These are phyloP conservation scores for Lymantria dispar DNA, from an alignment of 2,888 invertebrate species.

Conservation along the genomic window DNA sequence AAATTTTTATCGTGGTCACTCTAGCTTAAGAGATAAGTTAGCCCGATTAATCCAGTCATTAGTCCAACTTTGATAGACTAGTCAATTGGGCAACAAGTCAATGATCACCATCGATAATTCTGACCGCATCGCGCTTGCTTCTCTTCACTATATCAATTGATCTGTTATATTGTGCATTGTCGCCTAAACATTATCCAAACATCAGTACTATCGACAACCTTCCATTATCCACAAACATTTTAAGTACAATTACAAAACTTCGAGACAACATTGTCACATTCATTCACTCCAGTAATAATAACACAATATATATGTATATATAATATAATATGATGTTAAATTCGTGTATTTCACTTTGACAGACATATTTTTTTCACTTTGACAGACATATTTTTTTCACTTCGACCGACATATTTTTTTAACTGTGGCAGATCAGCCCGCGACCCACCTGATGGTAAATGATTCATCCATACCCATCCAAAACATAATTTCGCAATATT, in stretches of 20 bases:
- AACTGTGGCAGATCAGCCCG: too few species aligned
- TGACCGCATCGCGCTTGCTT: too few species aligned
- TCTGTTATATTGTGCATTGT: constrained; percentile 1
- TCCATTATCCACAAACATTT: constrained; percentile 13
- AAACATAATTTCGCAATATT: too few species aligned
- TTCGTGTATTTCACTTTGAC: neutral
- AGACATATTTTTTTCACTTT: neutral
- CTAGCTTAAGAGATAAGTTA: too few species aligned
- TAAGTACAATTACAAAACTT: constrained; percentile 49
- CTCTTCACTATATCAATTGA: too few species aligned
- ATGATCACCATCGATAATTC: too few species aligned
- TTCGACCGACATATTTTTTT: neutral
- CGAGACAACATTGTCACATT: constrained; percentile 36
- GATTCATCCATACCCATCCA: too few species aligned
- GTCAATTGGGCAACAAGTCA: too few species aligned
- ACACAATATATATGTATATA: constrained; percentile 13
- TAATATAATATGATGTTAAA: neutral
- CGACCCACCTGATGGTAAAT: too few species aligned
- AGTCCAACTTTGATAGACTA: too few species aligned
- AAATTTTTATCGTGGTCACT: too few species aligned
- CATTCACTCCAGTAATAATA: constrained; percentile 24
- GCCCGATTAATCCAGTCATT: too few species aligned
- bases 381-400: neutral
- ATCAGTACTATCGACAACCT: constrained; percentile 12
- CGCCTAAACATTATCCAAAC: constrained; percentile 16